Evolutionary conservation across 2,113 vertebrate species (phyloP), one percentile per base, ranked within the genome.

Genomic region (Bothrops jararaca): DNA sequence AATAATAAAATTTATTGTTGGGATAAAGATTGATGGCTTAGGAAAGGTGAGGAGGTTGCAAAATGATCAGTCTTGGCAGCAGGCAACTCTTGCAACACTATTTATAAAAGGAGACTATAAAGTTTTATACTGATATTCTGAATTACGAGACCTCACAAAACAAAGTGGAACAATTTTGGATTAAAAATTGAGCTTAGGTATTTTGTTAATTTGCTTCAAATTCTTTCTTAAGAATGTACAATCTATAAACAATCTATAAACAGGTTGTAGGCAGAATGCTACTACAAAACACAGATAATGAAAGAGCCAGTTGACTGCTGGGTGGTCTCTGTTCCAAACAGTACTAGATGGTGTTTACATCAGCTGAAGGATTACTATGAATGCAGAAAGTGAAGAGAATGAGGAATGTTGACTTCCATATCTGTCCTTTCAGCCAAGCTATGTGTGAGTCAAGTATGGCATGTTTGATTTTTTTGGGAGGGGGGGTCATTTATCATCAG

Each of bases 261-360:
- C 94, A 97, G 96, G 96, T 97, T 95, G 92, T 88, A 96, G 95
- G 95, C 96, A 95, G 96, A 96, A 94, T 92, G 93, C 85, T 93
- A 90, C 90, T 93, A 94, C 94, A 95, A 96, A 94, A 96, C 93
- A 74, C 94, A 96, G 95, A 94, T 93, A 48, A 74, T 89, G 90
- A 95, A 92, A 95, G 94, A 95, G 0, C 0, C 93, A 92, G 88
- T 90, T 58, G 45, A 94, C 90, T 91, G 42, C 45, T 96, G 92
- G 95, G 95, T 94, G 94, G 96, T 87, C 94, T 95, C 94, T 92
- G 90, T 96, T 93, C 34, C 86, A 91, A 94, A 93, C 92, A 60
- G 56, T 94, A 57, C 58, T 60, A 5, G n/a, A 52, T 86, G 93
- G 90, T 95, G 92, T 91, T 96, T 92, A 58, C 56, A 90, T 89